These are phyloP conservation scores for Panonychus citri DNA, from an alignment of 1,140 invertebrate species.

Conservation along the genomic window DNA sequence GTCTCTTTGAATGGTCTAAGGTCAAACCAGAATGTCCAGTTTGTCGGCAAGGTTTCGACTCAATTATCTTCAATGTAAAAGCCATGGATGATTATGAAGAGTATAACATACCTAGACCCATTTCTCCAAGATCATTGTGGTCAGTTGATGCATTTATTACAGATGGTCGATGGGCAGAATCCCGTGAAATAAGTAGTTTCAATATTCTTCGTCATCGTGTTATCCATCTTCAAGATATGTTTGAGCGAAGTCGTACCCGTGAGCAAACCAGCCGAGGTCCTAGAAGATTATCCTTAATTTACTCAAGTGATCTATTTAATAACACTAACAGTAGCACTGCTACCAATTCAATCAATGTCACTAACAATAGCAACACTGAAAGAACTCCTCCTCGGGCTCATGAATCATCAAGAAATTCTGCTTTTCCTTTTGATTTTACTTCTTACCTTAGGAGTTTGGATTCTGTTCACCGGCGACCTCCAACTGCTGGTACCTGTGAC, in stretches of 20 bases:
- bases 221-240: background rate
- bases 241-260: background rate
- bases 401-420: too few relatives aligned
- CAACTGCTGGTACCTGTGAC: conserved; percentile 20
- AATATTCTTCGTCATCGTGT: background rate
- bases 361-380: too few relatives aligned
- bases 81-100: conserved; percentile 67
- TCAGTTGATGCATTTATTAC: background rate
- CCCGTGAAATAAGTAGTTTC: background rate
- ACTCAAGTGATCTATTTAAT: too few relatives aligned
- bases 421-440: too few relatives aligned
- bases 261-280: too few relatives aligned
- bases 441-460: too few relatives aligned
- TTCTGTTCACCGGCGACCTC: conserved; percentile 14
- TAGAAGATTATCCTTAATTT: too few relatives aligned
- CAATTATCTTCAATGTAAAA: conserved; percentile 73
- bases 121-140: background rate
- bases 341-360: too few relatives aligned
- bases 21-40: conserved; percentile 79
- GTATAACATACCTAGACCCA: conserved; percentile 33
- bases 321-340: too few relatives aligned
- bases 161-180: background rate
- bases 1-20: conserved; percentile 79
- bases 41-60: conserved; percentile 70
- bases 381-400: too few relatives aligned